Base-by-base conservation (phyloP, 2,888 invertebrate genomes). In the Spilosoma lubricipeda region DNA sequence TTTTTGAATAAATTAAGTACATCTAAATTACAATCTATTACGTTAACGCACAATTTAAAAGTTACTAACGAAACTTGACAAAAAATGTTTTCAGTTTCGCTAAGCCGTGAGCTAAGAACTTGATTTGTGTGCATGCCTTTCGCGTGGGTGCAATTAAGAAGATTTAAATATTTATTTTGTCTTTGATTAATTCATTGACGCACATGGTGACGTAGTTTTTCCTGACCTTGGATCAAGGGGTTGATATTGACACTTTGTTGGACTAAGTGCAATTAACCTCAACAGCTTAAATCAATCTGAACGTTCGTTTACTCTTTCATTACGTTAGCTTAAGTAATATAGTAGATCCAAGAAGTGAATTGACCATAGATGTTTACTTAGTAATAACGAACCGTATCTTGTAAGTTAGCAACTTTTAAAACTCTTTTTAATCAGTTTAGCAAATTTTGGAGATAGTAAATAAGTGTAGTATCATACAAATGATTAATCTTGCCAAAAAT, bases 201-300 rank as follows among this genome's bases (percentile, higher is more conserved):
- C 73, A 63, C 27, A n/a, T n/a, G 20, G 9, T 77, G 75, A 78
- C 77, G 75, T 48, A 20, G 69, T 67, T 56, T 48, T n/a, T 30
- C 4, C 30, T 77, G 71, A 39, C 77, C 80, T 77, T 82, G 68
- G 52, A 76, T 56, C 45, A 65, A 74, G 48, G 75, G 75, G 75
- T 70, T 72, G 69, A 15, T 77, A 73, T 72, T 76, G 67, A 79
- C 74, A 75, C 64, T 75, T 59, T 66, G 48, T 75, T 68, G 59
- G 30, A 64, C 23, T 64, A 70, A 70, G 68, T 67, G 79, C 33
- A 72, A 74, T 71, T 67, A 72, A 30, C 59, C 27, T 15, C 33
- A 23, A n/a, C 3, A 68, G 11, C 20, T 15, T 59, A 9, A 67
- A 27, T 36, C 11, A 23, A n/a, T 33, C n/a, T 27, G 1, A 27